A percentile compares a stretch with the other conserved stretches of the same genome.
Evolutionary conservation across 2,888 invertebrate species (phyloP).

Genomic region (Scaptomyza parva): DNA sequence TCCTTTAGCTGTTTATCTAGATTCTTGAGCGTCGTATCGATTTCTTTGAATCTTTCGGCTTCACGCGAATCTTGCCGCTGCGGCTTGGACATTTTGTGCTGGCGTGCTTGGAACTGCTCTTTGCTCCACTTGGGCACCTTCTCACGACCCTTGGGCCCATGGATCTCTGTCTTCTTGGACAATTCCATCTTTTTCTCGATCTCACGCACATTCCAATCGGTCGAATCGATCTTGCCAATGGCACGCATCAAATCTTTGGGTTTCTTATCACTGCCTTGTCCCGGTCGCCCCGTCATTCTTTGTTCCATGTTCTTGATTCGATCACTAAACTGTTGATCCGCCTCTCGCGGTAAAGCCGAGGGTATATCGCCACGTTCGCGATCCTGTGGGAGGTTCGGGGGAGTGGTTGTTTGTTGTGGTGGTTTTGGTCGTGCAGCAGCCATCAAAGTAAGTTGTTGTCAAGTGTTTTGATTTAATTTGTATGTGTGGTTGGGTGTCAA

Average conservation of each 20-base stretch:
- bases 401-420: slow-evolving; percentile 18
- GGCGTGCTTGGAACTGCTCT: slow-evolving; percentile 90
- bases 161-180: slow-evolving; percentile 84
- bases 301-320: slow-evolving; percentile 91
- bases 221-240: slow-evolving; percentile 94
- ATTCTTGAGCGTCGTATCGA: slow-evolving; percentile 90
- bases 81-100: slow-evolving; percentile 89
- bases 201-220: slow-evolving; percentile 96
- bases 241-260: slow-evolving; percentile 94
- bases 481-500: slow-evolving; percentile 35
- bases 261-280: slow-evolving; percentile 88
- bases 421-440: slow-evolving; percentile 28
- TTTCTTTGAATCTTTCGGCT: slow-evolving; percentile 89
- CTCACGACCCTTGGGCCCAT: slow-evolving; percentile 86
- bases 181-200: slow-evolving; percentile 94
- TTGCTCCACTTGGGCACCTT: slow-evolving; percentile 96
- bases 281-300: slow-evolving; percentile 88
- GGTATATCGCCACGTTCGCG: slow-evolving; percentile 84
- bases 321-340: slow-evolving; percentile 85
- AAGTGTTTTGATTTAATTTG: slow-evolving; percentile 30
- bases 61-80: slow-evolving; percentile 86
- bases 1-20: slow-evolving; percentile 91
- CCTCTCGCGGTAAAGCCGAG: slow-evolving; percentile 82
- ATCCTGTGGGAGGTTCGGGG: slow-evolving; percentile 71
- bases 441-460: slow-evolving; percentile 25